Base-by-base conservation (phyloP, 2,113 vertebrate species). In the Pseudopipra pipra region DNA sequence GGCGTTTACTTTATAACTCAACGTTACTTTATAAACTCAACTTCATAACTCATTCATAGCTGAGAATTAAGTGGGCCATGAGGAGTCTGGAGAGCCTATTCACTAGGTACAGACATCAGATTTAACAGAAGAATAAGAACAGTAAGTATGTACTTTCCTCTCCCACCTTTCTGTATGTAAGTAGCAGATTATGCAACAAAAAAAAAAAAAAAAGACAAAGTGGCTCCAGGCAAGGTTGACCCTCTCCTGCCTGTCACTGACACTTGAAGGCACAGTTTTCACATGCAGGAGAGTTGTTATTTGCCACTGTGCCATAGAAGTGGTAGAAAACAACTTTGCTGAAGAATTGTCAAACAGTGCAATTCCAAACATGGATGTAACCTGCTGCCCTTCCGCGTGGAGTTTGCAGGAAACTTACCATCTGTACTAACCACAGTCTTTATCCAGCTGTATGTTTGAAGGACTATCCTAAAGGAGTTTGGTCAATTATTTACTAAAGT, bases 181-280 rank as follows among this genome's bases (percentile, higher is more conserved):
- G 44, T 9, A 61, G 41, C 13, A 28, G 14, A 4, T 19, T 54
- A 19, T 1, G 1, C 8, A 21, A 46, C 8, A 21, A n/a, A 30
- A 22, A 56, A 43, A n/a, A 30, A 22, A 56, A 43, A 73, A 51
- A 61, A 30, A 37, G 24, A 30, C 44, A 18, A 78, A 62, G 49
- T 2, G 11, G 10, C 14, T 65, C 5, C 11, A 37, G 21, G 47
- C 31, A 54, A 58, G 30, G 61, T 27, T 51, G 70, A 24, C 15
- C 15, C 30, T 47, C 62, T 87, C 27, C 54, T 68, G 11, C 25
- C 35, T 11, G 17, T 15, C 59, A 25, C 23, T 4, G 9, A 12
- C 25, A 3, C 3, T 0, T 2, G 4, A 23, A 39, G 21, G 47
- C 21, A 43, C 31, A 67, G 14, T 0, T 31, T 10, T 2, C 21